These are phyloP conservation scores for Saccopteryx leptura DNA, from an alignment of 2,113 vertebrate genomes.

Conservation along the genomic window DNA sequence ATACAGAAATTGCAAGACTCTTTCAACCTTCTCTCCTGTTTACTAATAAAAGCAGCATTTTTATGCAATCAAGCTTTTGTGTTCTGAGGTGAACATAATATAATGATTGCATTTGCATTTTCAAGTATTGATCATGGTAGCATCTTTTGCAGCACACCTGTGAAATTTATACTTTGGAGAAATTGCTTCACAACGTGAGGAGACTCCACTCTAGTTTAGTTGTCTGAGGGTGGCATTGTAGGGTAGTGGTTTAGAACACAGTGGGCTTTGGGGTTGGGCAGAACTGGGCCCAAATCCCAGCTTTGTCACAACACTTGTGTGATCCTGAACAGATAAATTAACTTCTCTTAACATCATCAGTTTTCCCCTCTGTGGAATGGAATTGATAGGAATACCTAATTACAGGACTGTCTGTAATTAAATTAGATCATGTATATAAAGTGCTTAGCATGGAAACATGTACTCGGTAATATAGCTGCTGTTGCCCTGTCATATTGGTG, in stretches of 20 bases:
- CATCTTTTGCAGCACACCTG: constrained; percentile 81
- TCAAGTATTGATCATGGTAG: constrained; percentile 83
- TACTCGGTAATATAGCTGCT: not conserved
- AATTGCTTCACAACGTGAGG: constrained; percentile 75
- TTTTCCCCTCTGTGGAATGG: not conserved
- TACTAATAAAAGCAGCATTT: constrained; percentile 83
- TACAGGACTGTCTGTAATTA: not conserved
- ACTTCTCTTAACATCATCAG: constrained; percentile 48
- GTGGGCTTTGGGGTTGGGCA: not conserved
- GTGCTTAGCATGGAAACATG: not conserved
- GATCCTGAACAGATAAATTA: not conserved
- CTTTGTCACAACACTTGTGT: not conserved
- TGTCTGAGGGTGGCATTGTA: not conserved
- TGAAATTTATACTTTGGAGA: constrained; percentile 78
- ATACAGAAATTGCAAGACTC: constrained; percentile 63
- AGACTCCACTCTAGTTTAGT: constrained; percentile 53
- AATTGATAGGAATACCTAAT: not conserved
- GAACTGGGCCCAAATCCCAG: not conserved
- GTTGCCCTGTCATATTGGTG: not conserved
- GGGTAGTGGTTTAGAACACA: not conserved
- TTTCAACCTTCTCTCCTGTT: constrained; percentile 76
- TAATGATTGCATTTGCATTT: constrained; percentile 86
- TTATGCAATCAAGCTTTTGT: constrained; percentile 86
- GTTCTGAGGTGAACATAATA: constrained; percentile 80
- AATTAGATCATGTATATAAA: not conserved